Evolutionary conservation across 2,888 invertebrate genomes (phyloP), one percentile per base, ranked within the genome.

Genomic region (Fragum sueziense): DNA sequence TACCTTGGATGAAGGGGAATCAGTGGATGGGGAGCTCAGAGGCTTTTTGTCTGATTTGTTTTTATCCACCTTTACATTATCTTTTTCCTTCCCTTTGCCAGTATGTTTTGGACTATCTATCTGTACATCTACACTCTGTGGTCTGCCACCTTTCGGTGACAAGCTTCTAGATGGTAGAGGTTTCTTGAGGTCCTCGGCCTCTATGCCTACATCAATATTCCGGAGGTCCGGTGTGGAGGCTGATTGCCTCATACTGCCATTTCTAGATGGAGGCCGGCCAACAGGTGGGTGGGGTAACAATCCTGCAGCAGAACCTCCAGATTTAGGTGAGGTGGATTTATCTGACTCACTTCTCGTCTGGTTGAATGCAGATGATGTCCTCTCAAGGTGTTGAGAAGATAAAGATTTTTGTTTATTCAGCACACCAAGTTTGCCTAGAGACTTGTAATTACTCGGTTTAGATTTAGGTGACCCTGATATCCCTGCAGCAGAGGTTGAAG

Each of bases 321-420:
- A 67, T 34, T 79, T 76, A 25, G 74, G 71, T 0, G 37, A 22
- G 0, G 70, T 47, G 25, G 47, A 22, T 17, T 34, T 37, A 25
- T 41, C 37, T 7, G 59, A n/a, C 22, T 70, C 70, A 14, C 34
- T 47, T 9, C 71, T 69, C 22, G 75, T 73, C 34, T 79, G 70
- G 33, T n/a, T n/a, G 20, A 61, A 25, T 29, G 27, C 25, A 54
- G 71, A 27, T 31, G 72, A 70, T 29, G 72, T 34, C 37, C 79
- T 74, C 25, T 84, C 84, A n/a, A 84, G 54, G 62, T 81, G 74
- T 65, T 84, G 84, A 22, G 84, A 79, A n/a, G 84, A 84, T 34
- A 67, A 81, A 11, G 84, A 84, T 52, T 84, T 84, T 34, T 80
- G 76, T 67, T 84, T 84, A 2, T 76, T 72, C 14, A 84, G 57